Base-by-base conservation (phyloP, 2,888 invertebrate species). In the Zygogramma bicolorata region DNA sequence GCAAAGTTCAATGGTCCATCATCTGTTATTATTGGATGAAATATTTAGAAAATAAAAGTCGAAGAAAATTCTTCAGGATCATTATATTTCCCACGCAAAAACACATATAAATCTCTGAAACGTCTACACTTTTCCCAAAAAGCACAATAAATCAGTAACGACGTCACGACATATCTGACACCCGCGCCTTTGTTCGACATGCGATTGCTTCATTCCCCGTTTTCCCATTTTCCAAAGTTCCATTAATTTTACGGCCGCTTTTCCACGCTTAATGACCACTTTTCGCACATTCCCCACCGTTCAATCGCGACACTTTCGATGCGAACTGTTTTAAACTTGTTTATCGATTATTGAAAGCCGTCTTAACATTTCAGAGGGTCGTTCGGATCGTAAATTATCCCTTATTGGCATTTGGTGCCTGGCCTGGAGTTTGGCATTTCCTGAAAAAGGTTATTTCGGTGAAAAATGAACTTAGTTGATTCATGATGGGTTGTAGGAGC, bases 341-440 rank as follows among this genome's bases (percentile, higher is more conserved):
- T 71, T 74, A 76, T 76, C 62, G 76, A 76, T 76, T 74, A 75
- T 75, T 71, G 76, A 68, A 70, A 70, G 70, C 34, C 49, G 34
- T 59, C 46, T 59, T 46, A 59, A 59, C 49, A 31, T 8, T 18
- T 57, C 57, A 22, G n/a, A 42, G 60, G 61, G 60, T 46, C 25
- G 34, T 61, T 60, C 34, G 61, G 68, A 49, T 62, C 61, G 69
- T 69, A 69, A 63, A 69, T 63, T 69, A 69, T 62, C 62, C 68
- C 34, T 34, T 38, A 62, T 62, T 68, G 68, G 58, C 63, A 42
- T 69, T 69, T 69, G 27, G 22, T 63, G 42, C 53, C 63, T 20
- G 20, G 22, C 63, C 69, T 40, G 20, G 40, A 42, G 25, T 63
- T 57, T 69, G 69, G 40, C 69, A 63, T 69, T 63, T 69, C 40